These are phyloP conservation scores for Cantharis rustica DNA, from an alignment of 2,888 invertebrate genomes.

Conservation along the genomic window DNA sequence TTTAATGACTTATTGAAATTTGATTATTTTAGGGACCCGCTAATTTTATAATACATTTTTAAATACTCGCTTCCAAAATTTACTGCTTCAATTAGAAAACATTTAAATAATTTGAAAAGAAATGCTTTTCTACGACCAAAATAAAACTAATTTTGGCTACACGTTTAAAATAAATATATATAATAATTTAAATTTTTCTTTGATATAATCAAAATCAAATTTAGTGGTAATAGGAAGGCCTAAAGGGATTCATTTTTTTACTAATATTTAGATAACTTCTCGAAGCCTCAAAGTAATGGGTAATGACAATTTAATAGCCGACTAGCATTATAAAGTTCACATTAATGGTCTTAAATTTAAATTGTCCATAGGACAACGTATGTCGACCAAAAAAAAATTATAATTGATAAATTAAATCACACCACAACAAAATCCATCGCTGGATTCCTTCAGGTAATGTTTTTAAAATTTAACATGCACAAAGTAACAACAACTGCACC, in stretches of 20 bases:
- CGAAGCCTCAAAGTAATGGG: constrained; percentile 16
- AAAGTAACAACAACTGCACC: background rate
- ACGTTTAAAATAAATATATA: background rate
- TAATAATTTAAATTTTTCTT: background rate
- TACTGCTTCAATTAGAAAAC: background rate
- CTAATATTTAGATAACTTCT: constrained; percentile 25
- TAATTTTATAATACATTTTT: background rate
- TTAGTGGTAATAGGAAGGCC: background rate
- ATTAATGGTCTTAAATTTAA: background rate
- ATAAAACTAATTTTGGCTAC: background rate
- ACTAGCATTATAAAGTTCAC: constrained; percentile 3
- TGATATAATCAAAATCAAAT: background rate
- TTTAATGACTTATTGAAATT: constrained; percentile 37
- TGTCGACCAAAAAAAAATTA: background rate
- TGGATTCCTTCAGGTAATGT: background rate
- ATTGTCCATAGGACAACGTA: background rate
- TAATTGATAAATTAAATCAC: background rate
- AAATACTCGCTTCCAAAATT: background rate
- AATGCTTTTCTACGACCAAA: background rate
- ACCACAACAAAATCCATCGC: background rate
- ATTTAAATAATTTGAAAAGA: background rate
- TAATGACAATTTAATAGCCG: constrained; percentile 33
- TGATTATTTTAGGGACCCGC: constrained; percentile 23
- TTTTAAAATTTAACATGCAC: background rate
- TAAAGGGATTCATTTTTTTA: constrained; percentile 12